phyloP scores from a whole-genome alignment of 2,113 vertebrate genomes.

The Murina feae region DNA sequence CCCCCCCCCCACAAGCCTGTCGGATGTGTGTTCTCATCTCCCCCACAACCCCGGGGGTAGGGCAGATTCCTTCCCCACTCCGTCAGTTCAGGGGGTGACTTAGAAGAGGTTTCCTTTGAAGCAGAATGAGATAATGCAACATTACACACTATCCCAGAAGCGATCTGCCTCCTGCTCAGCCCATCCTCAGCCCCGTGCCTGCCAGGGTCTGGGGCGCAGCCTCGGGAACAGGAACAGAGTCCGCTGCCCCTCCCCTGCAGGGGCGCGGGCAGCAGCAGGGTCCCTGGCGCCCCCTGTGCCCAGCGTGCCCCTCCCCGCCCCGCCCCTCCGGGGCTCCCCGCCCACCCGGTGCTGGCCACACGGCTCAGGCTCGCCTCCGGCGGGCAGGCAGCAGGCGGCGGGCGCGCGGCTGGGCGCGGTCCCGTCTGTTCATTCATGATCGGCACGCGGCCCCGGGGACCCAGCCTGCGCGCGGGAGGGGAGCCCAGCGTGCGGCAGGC shows the following conservation, averaged over 20 bases:
- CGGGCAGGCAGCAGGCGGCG: background rate
- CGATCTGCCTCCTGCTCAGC: background rate
- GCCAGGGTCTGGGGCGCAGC: background rate
- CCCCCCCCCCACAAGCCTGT: background rate
- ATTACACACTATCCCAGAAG: background rate
- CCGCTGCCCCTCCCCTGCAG: background rate
- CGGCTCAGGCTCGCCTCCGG: background rate
- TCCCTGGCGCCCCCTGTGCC: background rate
- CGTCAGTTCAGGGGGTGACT: background rate
- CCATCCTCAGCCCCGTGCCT: background rate
- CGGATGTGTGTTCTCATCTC: background rate
- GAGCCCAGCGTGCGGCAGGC: slow-evolving; percentile 69
- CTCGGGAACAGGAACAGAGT: background rate
- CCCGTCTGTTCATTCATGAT: slow-evolving; percentile 76
- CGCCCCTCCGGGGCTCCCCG: background rate
- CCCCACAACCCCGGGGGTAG: background rate
- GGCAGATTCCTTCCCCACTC: background rate
- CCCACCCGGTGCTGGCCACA: background rate
- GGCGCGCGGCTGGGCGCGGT: background rate
- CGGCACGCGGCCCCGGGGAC: slow-evolving; percentile 74
- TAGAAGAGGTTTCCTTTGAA: slow-evolving; percentile 31
- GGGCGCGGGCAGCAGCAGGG: background rate
- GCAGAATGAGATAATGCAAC: background rate
- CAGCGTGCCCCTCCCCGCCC: no score
- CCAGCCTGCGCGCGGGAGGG: slow-evolving; percentile 67